phyloP scores from a whole-genome alignment of 1,140 invertebrate species.

The Zaprionus gabonicus region DNA sequence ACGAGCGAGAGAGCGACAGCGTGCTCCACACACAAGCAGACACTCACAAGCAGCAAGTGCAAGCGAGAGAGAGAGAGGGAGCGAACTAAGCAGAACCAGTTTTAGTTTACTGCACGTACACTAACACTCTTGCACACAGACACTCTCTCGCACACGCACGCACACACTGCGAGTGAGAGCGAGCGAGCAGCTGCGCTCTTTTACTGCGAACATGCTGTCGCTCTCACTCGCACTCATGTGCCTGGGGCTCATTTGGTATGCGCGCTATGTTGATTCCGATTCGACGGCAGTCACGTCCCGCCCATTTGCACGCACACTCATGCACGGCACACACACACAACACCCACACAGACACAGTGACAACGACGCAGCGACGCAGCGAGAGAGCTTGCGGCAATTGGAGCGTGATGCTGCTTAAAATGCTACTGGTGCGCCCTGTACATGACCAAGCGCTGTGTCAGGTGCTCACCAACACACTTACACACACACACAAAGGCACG shows the following conservation, averaged over 20 bases:
- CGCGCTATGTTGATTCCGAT: conserved; percentile 83
- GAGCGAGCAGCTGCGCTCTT: conserved; percentile 34
- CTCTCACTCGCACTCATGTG: conserved; percentile 42
- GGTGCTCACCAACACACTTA: conserved; percentile 70
- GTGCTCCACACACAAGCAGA: not conserved
- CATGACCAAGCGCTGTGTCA: conserved; percentile 80
- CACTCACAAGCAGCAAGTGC: not conserved
- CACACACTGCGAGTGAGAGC: conserved; percentile 32
- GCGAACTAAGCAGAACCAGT: conserved; percentile 37
- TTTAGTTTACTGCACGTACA: conserved; percentile 52
- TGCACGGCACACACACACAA: conserved; percentile 27
- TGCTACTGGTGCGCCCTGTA: conserved; percentile 82
- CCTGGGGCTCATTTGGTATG: conserved; percentile 78
- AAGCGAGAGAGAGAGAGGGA: conserved; percentile 17
- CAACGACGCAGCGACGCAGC: conserved; percentile 22
- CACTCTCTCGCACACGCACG: conserved; percentile 17
- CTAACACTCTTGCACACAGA: conserved; percentile 31
- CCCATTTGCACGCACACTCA: conserved; percentile 83
- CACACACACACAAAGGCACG: conserved; percentile 15
- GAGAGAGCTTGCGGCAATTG: conserved; percentile 61
- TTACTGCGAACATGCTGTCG: conserved; percentile 14
- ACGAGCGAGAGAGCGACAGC: conserved; percentile 27
- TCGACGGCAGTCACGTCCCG: conserved; percentile 85
- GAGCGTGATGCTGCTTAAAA: conserved; percentile 84
- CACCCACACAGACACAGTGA: conserved; percentile 30